Conservation (phyloP, 2,797 vertebrate species). For the Macropus fuliginosus region DNA sequence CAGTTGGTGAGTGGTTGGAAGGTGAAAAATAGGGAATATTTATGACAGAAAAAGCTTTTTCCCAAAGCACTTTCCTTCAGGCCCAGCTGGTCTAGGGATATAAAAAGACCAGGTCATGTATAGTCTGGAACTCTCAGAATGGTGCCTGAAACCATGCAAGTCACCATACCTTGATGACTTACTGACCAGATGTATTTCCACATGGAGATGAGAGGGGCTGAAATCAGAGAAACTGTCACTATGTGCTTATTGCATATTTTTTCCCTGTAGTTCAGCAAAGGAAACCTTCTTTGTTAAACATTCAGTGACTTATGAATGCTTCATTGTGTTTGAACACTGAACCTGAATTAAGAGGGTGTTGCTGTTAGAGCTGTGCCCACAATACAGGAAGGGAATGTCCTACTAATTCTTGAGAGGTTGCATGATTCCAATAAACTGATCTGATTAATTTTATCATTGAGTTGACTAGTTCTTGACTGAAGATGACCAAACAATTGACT, state of each 20-base stretch:
- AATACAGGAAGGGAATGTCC: background rate
- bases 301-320: background rate
- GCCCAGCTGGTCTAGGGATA: background rate
- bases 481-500: background rate
- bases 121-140: background rate
- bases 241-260: background rate
- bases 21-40: background rate
- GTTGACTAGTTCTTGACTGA: background rate
- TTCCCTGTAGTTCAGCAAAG: background rate
- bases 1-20: background rate
- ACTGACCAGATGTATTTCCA: background rate
- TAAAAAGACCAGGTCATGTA: background rate
- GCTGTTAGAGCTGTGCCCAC: background rate
- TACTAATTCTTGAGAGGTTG: background rate
- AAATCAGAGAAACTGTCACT: background rate
- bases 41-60: background rate
- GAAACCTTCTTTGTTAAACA: background rate
- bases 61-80: background rate
- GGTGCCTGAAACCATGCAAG: background rate
- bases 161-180: background rate
- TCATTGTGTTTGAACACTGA: background rate
- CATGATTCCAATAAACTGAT: background rate
- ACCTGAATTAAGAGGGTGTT: background rate
- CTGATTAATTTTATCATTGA: background rate
- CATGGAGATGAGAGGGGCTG: background rate